phyloP scores from a whole-genome alignment of 2,888 invertebrate species.

The Odontomyia ornata region DNA sequence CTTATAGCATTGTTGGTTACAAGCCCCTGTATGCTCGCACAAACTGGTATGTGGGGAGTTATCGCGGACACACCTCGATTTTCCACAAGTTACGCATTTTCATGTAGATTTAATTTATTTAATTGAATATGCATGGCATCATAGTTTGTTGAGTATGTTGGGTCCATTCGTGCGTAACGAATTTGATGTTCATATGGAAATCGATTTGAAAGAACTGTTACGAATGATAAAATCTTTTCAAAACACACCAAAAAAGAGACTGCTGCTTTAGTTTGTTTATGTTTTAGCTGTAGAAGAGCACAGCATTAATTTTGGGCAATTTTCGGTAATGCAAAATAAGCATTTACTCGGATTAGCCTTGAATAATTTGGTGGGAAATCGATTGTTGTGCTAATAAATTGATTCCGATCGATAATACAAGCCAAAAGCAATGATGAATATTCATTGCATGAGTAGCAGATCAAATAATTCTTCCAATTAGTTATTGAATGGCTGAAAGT shows the following conservation, averaged over 20 bases:
- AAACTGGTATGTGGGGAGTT: not conserved
- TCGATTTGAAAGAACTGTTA: not conserved
- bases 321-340: not conserved
- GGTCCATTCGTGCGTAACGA: constrained; percentile 19
- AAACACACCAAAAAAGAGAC: not conserved
- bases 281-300: not conserved
- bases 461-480: too few species aligned
- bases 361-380: not conserved
- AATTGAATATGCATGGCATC: not conserved
- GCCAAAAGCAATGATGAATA: too few species aligned
- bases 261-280: not conserved
- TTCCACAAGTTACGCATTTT: constrained; percentile 17
- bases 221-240: constrained; percentile 26
- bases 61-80: constrained; percentile 3
- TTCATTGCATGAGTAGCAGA: too few species aligned
- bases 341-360: not conserved
- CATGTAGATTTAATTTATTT: constrained; percentile 14
- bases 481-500: too few species aligned
- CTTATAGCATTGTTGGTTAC: not conserved
- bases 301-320: not conserved
- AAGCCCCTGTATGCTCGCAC: constrained; percentile 10
- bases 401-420: too few species aligned
- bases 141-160: not conserved
- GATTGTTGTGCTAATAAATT: not conserved
- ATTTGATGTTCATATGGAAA: constrained; percentile 7